These are phyloP conservation scores for Mechanitis mazaeus DNA, from an alignment of 2,888 invertebrate genomes.

Conservation along the genomic window DNA sequence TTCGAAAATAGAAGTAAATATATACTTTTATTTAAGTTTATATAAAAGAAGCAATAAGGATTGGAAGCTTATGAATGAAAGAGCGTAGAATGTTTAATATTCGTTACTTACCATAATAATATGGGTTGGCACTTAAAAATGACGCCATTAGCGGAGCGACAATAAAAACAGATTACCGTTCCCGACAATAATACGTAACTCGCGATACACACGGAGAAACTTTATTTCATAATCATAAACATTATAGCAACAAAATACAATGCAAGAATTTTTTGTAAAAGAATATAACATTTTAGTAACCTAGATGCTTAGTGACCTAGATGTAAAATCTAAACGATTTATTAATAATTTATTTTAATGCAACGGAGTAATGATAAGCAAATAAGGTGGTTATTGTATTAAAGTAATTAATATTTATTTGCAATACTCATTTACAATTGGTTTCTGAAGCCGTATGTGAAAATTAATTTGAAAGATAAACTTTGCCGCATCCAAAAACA, in stretches of 20 bases:
- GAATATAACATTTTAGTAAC: too few relatives aligned
- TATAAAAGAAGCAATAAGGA: background rate
- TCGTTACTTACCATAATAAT: slow-evolving; percentile 32
- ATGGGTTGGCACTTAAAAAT: slow-evolving; percentile 38
- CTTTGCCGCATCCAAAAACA: slow-evolving; percentile 59
- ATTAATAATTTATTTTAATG: too few relatives aligned
- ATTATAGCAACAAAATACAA: too few relatives aligned
- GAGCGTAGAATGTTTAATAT: slow-evolving; percentile 27
- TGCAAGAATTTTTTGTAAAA: too few relatives aligned
- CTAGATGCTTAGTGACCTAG: too few relatives aligned
- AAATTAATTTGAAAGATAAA: slow-evolving; percentile 55
- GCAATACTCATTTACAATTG: background rate
- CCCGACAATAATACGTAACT: slow-evolving; percentile 39
- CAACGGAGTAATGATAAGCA: too few relatives aligned
- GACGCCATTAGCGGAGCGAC: slow-evolving; percentile 51
- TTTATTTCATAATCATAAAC: background rate
- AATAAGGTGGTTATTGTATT: too few relatives aligned
- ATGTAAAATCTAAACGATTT: too few relatives aligned
- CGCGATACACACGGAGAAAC: slow-evolving; percentile 32
- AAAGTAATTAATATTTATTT: too few relatives aligned
- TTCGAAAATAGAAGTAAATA: too few relatives aligned
- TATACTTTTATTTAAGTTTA: background rate
- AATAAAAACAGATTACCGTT: slow-evolving; percentile 60
- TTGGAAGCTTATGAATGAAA: background rate
- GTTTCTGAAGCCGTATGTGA: slow-evolving; percentile 34